A percentile compares a stretch with the other conserved stretches of the same genome.
phyloP scores from a whole-genome alignment of 2,797 vertebrate genomes.

The Epinephelus coioides region DNA sequence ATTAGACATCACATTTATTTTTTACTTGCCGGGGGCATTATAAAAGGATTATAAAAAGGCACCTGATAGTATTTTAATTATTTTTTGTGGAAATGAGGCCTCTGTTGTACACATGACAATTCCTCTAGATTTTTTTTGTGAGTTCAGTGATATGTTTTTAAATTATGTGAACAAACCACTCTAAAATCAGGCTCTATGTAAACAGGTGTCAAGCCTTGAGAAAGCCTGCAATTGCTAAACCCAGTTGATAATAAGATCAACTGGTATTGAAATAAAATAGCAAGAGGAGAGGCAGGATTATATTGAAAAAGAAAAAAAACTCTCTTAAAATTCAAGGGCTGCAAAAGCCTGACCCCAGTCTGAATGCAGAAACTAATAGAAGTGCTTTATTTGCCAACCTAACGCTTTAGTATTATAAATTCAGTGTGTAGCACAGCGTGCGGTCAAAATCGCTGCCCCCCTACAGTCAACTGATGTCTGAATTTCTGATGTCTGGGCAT shows the following conservation, averaged over 20 bases:
- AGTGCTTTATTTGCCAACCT: background rate
- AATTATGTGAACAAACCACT: background rate
- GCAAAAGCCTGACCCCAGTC: background rate
- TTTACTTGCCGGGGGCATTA: too few relatives aligned
- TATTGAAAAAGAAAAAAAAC: background rate
- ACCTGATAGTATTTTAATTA: too few relatives aligned
- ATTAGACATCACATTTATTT: too few relatives aligned
- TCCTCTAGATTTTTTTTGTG: too few relatives aligned
- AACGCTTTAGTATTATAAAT: background rate
- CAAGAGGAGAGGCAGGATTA: background rate
- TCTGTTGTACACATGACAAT: too few relatives aligned
- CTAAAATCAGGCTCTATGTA: background rate
- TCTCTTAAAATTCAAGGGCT: background rate
- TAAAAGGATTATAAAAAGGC: too few relatives aligned
- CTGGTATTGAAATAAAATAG: background rate
- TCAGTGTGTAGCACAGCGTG: background rate
- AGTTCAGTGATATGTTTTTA: background rate
- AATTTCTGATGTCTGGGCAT: background rate
- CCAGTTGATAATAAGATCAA: background rate
- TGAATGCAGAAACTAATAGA: slow-evolving; percentile 1
- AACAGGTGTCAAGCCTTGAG: background rate
- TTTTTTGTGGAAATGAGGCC: too few relatives aligned
- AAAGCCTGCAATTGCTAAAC: background rate
- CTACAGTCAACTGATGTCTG: slow-evolving; percentile 10
- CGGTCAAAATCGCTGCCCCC: background rate